Conservation (phyloP, 2,797 vertebrate genomes). For the Anomalospiza imberbis region DNA sequence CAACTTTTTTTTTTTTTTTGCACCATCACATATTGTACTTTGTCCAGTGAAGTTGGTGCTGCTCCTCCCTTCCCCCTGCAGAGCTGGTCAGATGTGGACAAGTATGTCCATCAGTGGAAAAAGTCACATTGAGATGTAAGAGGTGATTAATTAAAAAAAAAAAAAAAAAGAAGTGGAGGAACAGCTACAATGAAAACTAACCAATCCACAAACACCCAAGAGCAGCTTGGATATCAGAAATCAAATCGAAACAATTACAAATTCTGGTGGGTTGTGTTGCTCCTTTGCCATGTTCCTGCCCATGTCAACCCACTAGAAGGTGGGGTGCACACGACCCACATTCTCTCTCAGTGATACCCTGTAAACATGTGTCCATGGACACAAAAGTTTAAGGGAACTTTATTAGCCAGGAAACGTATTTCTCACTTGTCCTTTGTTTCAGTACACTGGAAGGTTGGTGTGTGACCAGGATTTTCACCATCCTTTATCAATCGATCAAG, state of each 20-base stretch:
- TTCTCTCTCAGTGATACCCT: background rate
- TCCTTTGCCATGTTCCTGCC: background rate
- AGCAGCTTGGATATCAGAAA: background rate
- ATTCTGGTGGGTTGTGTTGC: background rate
- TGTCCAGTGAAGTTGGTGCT: background rate
- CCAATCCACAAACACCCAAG: background rate
- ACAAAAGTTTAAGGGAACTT: background rate
- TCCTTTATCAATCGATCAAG: background rate
- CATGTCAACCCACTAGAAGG: rapidly evolving
- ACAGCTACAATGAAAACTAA: background rate
- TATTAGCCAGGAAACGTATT: background rate
- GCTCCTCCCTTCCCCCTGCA: background rate
- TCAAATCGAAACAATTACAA: background rate
- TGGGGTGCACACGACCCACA: rapidly evolving
- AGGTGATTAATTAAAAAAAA: background rate
- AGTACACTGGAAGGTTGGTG: background rate
- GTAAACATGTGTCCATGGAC: background rate
- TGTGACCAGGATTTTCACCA: background rate
- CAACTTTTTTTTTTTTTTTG: background rate
- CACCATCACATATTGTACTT: background rate
- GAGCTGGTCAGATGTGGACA: background rate
- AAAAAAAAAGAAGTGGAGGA: background rate
- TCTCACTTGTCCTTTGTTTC: background rate
- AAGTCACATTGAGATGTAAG: background rate
- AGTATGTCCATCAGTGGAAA: background rate